phyloP scores from a whole-genome alignment of 2,797 vertebrate species.

The Scomberomorus guttatus region DNA sequence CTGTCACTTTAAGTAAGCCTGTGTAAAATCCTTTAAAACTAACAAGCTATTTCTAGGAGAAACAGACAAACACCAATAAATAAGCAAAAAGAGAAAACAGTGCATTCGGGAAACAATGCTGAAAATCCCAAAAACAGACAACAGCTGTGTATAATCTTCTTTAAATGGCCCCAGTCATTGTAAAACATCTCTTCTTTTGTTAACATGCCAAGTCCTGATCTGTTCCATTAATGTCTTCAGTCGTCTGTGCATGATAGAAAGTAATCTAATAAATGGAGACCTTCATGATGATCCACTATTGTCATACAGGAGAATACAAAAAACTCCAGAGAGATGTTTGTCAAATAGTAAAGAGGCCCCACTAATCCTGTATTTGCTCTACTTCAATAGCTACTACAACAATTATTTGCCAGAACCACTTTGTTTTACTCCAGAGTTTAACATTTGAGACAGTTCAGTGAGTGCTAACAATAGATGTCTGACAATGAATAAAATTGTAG shows the following conservation, averaged over 20 bases:
- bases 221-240: slow-evolving; percentile 44
- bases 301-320: slow-evolving; percentile 39
- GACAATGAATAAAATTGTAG: neutral
- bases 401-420: neutral
- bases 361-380: slow-evolving; percentile 27
- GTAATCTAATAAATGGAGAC: slow-evolving; percentile 27
- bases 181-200: slow-evolving; percentile 18
- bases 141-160: slow-evolving; percentile 39
- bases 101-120: neutral
- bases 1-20: neutral
- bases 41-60: neutral
- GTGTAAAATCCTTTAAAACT: neutral
- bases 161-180: slow-evolving; percentile 17
- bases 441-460: neutral
- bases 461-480: neutral
- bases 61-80: slow-evolving; percentile 9
- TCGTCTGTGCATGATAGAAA: slow-evolving; percentile 29
- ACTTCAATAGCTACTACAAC: slow-evolving; percentile 43
- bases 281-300: slow-evolving; percentile 43
- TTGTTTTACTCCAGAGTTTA: slow-evolving; percentile 19
- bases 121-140: slow-evolving; percentile 39
- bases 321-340: slow-evolving; percentile 11
- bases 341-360: slow-evolving; percentile 1
- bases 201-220: slow-evolving; percentile 27
- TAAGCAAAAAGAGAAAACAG: slow-evolving; percentile 11